Evolutionary conservation across 2,888 invertebrate species (phyloP), one percentile per base, ranked within the genome.

Genomic region (Eupithecia centaureata): DNA sequence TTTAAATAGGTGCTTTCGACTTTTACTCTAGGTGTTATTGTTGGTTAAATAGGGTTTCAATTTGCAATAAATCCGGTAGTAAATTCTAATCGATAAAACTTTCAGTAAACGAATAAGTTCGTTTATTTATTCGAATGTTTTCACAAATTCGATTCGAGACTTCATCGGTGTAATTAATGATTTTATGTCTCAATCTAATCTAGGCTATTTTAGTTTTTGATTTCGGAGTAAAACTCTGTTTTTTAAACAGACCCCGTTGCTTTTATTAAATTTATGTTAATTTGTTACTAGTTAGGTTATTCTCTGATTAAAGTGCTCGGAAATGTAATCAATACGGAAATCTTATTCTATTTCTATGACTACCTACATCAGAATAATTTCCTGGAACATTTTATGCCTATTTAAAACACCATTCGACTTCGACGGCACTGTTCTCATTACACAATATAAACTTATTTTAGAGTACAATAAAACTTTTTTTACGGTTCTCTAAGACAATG

Each of bases 391-490:
- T n/a, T 30, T 3, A 25, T 52, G 25, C 12, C 77, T 82, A 82
- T 83, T 83, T 75, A 78, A 80, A 80, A 80, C 76, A 78, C 72
- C 82, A 83, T 85, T 77, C 72, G 76, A 78, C 79, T 85, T 77
- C 73, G 76, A 78, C 79, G 75, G 82, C 80, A 75, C 77, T 77
- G 71, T 74, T 69, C 80, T 81, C 83, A 81, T 84, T 84, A 82
- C 79, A 83, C 81, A 80, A 79, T 84, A 84, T 85, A 86, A 88
- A 87, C 86, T 86, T 82, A 86, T 87, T 89, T 89, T 88, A 87
- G 85, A 85, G 84, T 84, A 89, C 89, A 90, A 89, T 90, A 90
- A 90, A 83, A 84, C 75, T 80, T 86, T 83, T 85, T 83, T 85
- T 83, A 86, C 83, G 78, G 78, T 76, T 81, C 65, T 82, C 77